Evolutionary conservation across 2,797 vertebrate genomes (phyloP), one percentile per base, ranked within the genome.

Genomic region (Enteromius anoplus): DNA sequence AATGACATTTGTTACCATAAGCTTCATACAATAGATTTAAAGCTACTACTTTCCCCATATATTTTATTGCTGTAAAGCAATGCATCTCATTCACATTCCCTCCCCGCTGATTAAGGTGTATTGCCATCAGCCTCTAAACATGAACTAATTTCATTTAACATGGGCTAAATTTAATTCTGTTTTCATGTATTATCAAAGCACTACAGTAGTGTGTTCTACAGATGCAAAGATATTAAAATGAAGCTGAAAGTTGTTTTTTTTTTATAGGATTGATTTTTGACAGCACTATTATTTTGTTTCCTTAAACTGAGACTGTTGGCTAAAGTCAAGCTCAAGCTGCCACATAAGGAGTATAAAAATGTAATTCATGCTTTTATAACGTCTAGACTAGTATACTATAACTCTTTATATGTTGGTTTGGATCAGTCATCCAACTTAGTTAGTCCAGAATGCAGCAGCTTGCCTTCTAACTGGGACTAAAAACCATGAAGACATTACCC

Each of bases 1-100:
- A 82, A 75, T 29, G 32, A 5, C 60, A 82, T 53, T 51, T 51
- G 62, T 69, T 15, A 42, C 15, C 15, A 55, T 21, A n/a, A 55
- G 12, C 17, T 23, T 26, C 19, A 45, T 11, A 45, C 10, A 45
- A 12, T 45, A 58, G 15, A 45, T 82, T 12, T 68, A 26, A 73
- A 37, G 32, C 17, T 78, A 19, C 8, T 37, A 51, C 29, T 37
- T 14, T 51, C 53, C 7, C 45, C 29, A 14, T 49, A 64, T 49
- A 5, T 65, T 34, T 14, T 7, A 68, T 49, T 51, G 70, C 2
- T 72, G 17, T 12, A 32, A 51, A 51, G 17, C 17, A 49, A 49
- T 29, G 19, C 2, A 71, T 37, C 11, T 37, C 11, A 7, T 55
- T 34, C 5, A 45, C 45, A 26, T 45, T 71, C 15, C 68, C 17